Base-by-base conservation (phyloP, 2,888 invertebrate species). In the Caradrina clavipalpis region DNA sequence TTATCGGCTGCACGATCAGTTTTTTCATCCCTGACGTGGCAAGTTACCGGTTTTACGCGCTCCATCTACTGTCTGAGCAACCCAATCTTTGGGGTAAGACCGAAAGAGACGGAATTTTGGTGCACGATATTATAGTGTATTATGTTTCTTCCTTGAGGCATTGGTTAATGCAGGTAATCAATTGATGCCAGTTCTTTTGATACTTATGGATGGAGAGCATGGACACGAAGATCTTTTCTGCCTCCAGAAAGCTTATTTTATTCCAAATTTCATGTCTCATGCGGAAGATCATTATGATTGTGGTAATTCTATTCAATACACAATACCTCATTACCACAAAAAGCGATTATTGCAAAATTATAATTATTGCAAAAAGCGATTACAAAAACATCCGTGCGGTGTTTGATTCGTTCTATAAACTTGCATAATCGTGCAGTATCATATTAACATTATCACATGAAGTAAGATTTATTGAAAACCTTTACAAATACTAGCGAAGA, bases 11-110 rank as follows among this genome's bases (percentile, higher is more conserved):
- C 65, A 70, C 78, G 78, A 78, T 80, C 78, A n/a, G 80, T 80
- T 78, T 78, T 80, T 78, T 80, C 55, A 80, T 76, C 56, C 71
- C 76, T 70, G 80, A 66, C 80, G 65, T 59, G 80, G 76, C 70
- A 64, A 64, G 69, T 79, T 78, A 80, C 78, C 78, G 78, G 78
- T 80, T 77, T 80, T 66, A 80, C 66, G 56, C 66, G 45, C 59
- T 54, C 58, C 62, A 49, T 76, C 68, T 62, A 60, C 74, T 35
- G 26, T 26, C 63, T 69, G 45, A 74, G 63, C 47, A 60, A 60
- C 51, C 53, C 26, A 60, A 73, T 58, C 61, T 73, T 58, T 73
- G 50, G 61, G 73, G 42, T 57, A 76, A 54, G 54, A 51, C 49
- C 13, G 21, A 62, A 70, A 54, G 15, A 51, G 47, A 42, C 6